Conservation (phyloP, 1,140 invertebrate genomes). For the Drosophila athabasca region DNA sequence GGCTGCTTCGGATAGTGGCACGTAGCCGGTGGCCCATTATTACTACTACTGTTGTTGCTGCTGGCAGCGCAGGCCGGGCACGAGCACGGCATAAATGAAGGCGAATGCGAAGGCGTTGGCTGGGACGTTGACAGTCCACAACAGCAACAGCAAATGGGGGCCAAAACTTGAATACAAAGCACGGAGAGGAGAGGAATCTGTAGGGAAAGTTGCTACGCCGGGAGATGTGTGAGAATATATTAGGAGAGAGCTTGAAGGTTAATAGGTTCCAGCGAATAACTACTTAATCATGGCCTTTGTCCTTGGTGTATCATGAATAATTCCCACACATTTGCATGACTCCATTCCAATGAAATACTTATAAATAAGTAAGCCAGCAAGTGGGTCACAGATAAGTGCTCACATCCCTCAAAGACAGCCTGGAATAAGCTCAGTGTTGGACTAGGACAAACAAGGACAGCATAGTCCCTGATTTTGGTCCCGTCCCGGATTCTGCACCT, state of each 20-base stretch:
- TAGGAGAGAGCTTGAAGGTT: constrained; percentile 12
- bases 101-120: constrained; percentile 9
- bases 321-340: constrained; percentile 57
- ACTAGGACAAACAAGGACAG: constrained; percentile 22
- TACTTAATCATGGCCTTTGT: constrained; percentile 2
- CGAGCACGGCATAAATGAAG: constrained; percentile 42
- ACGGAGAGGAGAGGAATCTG: not conserved
- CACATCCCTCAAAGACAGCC: constrained; percentile 44
- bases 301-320: constrained; percentile 48
- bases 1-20: constrained; percentile 55
- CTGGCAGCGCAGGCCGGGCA: not conserved
- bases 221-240: constrained; percentile 18
- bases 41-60: constrained; percentile 26
- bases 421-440: constrained; percentile 16
- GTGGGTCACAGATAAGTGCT: constrained; percentile 55
- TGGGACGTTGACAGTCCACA: constrained; percentile 31
- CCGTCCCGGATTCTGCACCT: not conserved
- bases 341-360: constrained; percentile 42
- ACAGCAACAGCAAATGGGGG: constrained; percentile 24
- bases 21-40: constrained; percentile 43
- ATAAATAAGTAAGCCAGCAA: constrained; percentile 58
- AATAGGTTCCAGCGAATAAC: constrained; percentile 5
- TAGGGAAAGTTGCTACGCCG: no score
- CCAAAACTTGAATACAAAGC: constrained; percentile 16
- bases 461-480: not conserved